Percentiles rank a stretch among this genome's conserved stretches.
phyloP scores from a whole-genome alignment of 2,888 invertebrate genomes.

The Erannis defoliaria region DNA sequence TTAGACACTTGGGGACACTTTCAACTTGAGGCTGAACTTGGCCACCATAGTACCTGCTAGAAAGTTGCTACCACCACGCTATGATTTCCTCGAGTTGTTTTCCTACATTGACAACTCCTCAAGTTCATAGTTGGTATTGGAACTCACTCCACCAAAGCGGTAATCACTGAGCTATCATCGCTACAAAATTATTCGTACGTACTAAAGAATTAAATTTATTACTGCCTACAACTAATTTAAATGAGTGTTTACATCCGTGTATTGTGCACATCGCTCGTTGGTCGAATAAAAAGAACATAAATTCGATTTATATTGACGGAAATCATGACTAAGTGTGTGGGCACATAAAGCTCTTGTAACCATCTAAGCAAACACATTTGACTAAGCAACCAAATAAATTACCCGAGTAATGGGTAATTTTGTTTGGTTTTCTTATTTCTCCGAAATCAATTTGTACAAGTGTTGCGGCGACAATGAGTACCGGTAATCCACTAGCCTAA shows the following conservation, averaged over 20 bases:
- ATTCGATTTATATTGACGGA: slow-evolving; percentile 1
- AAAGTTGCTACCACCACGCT: too few relatives aligned
- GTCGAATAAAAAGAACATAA: slow-evolving; percentile 1
- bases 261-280: background rate
- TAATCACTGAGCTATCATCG: background rate
- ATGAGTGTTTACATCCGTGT: background rate
- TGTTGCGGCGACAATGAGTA: slow-evolving; percentile 57
- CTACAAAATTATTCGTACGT: background rate
- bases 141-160: too few relatives aligned
- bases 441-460: slow-evolving; percentile 68
- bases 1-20: too few relatives aligned
- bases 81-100: background rate
- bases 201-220: slow-evolving; percentile 1
- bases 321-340: slow-evolving; percentile 18
- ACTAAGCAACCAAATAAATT: slow-evolving; percentile 39
- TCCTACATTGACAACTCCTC: background rate
- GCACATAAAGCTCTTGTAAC: slow-evolving; percentile 11
- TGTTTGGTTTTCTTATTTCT: slow-evolving; percentile 54
- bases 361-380: slow-evolving; percentile 34
- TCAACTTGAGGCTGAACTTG: too few relatives aligned
- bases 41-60: too few relatives aligned
- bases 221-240: background rate
- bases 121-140: background rate
- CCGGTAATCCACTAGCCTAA: slow-evolving; percentile 65
- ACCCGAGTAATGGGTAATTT: slow-evolving; percentile 36